Evolutionary conservation across 2,888 invertebrate species (phyloP).

Genomic region (Amiota mariae): DNA sequence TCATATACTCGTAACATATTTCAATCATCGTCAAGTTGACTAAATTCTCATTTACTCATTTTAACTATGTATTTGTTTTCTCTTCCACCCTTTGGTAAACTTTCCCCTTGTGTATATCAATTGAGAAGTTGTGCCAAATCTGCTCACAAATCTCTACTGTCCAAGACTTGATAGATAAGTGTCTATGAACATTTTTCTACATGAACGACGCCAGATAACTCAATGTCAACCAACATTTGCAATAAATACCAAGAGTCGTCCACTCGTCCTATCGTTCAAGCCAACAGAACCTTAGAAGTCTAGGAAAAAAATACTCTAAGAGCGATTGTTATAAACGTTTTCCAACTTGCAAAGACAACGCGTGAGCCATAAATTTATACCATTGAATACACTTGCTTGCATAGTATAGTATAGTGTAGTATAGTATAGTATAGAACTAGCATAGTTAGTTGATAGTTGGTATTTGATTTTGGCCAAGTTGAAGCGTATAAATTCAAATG

Average conservation of each 20-base stretch:
- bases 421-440: not conserved
- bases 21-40: no score
- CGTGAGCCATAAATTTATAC: constrained; percentile 26
- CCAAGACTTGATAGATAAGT: constrained; percentile 14
- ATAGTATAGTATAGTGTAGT: no score
- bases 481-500: constrained; percentile 23
- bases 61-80: no score
- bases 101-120: no score
- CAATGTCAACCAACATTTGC: constrained; percentile 27
- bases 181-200: constrained; percentile 18
- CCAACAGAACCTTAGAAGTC: no score
- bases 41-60: no score
- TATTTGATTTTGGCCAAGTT: constrained; percentile 19
- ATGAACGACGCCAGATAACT: constrained; percentile 20
- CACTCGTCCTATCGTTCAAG: no score
- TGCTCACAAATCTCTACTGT: not conserved
- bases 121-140: no score
- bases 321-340: constrained; percentile 26
- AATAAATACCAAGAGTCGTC: constrained; percentile 19
- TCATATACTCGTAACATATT: no score
- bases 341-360: constrained; percentile 12
- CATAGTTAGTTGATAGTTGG: constrained; percentile 9
- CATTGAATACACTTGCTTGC: not conserved
- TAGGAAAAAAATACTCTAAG: not conserved
- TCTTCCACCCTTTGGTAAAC: no score